Base-by-base conservation (phyloP, 23 tunicate species). In the Ciona savignyi region DNA sequence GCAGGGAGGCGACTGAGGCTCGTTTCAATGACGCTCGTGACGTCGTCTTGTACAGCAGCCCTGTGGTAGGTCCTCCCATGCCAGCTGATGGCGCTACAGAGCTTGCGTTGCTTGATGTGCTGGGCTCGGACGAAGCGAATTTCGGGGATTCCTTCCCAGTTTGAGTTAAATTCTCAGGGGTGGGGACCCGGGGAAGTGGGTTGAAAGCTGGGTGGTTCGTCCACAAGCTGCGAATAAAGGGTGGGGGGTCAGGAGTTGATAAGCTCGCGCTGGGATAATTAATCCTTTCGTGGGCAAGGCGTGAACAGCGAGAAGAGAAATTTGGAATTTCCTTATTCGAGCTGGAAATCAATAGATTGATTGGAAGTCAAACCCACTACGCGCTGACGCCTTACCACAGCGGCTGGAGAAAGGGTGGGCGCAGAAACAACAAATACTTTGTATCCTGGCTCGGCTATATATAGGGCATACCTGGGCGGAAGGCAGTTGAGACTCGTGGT, bases 1-100 rank as follows among this genome's bases (percentile, higher is more conserved):
- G 72, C 26, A 75, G 79, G 32, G 79, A 51, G 2, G 86, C 67
- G 15, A 65, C 60, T 35, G 51, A 22, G 29, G 71, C 35, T 65
- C 63, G 79, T 56, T 63, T 42, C 29, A 56, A 34, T 28, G 71
- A 69, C 31, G 33, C 25, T 61, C 77, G 33, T 34, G 85, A 71
- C 34, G 68, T 69, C 21, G 73, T 29, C 51, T 73, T 56, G 66
- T 60, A 60, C 27, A 73, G 77, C 70, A 66, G 34, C 3, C 81
- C 63, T 51, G 62, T 65, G 62, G 81, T 63, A 49, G 72, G 35
- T 66, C 66, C 65, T 32, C 62, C 65, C 35, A 42, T 23, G 77
- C 34, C 34, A 68, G 49, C n/a, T 76, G 30, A 60, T 35, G 68
- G 35, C 62, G 42, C 71, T 34, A 30, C 27, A 22, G 63, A 32